Base-by-base conservation (phyloP, 2,113 vertebrate genomes). In the Poecilia latipinna region DNA sequence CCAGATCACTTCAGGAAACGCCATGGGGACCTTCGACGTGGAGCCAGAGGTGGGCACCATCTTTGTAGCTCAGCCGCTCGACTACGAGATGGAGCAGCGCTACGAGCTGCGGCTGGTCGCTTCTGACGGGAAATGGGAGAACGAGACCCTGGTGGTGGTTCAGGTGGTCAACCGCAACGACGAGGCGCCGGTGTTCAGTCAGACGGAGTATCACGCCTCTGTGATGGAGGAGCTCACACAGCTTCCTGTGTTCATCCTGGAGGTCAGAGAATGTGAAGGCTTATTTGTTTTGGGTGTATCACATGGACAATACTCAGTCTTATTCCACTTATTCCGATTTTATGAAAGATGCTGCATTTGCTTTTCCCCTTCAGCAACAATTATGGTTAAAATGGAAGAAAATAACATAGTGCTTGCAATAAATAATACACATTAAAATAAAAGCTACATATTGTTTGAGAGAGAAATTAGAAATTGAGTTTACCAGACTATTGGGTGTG, bases 71-170 rank as follows among this genome's bases (percentile, higher is more conserved):
- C 96, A 96, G 85, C 81, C 92, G n/a, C 93, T 97, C 67, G 95
- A 97, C 91, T 97, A 96, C 17, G 96, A 97, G 92, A 91, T 92
- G 82, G 93, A 95, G 67, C 94, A 92, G 65, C 88, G 74, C 42
- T 96, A 95, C 35, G 93, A 96, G 78, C 94, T 97, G 31, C 88
- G 86, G 8, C 91, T 97, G 88, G 95, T 97, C 39, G 96, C 95
- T 2, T 97, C 96, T 2, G 96, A 97, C 77, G 96, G 96, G 35
- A 97, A 96, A 79, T 97, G 96, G 96, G 96, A 97, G 90, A 96
- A 97, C 73, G 94, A 97, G 77, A 96, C 96, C 12, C 87, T 93
- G 77, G 88, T 97, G 65, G 72, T 93, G 65, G 94, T 96, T 42
- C 91, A 82, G 71, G 93, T 97, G 65, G 74, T 95, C 60, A 97